phyloP scores from a whole-genome alignment of 2,113 vertebrate species.

The Cyphotilapia sp. region DNA sequence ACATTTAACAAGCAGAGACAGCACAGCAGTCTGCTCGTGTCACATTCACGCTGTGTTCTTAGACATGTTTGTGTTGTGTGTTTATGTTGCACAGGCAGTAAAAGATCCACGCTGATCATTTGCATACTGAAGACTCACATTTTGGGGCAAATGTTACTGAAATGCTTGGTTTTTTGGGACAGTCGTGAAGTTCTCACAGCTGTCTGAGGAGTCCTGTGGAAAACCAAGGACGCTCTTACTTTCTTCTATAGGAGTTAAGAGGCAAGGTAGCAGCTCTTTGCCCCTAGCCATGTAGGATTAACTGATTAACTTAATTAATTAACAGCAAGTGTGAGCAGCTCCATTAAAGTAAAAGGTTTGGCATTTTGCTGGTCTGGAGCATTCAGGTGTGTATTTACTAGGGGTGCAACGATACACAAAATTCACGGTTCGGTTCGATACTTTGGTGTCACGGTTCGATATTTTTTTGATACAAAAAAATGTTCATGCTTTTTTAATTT shows the following conservation, averaged over 20 bases:
- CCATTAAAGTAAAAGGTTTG: neutral
- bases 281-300: neutral
- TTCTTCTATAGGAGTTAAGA: neutral
- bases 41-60: neutral
- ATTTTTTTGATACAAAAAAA: too few species aligned
- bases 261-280: neutral
- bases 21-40: neutral
- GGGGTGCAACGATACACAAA: too few species aligned
- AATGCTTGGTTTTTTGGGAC: neutral
- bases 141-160: neutral
- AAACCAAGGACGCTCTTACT: neutral
- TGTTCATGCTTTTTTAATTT: too few species aligned
- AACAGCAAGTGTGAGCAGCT: neutral
- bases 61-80: neutral
- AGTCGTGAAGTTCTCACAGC: neutral
- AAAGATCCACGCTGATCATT: neutral
- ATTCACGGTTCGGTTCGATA: too few species aligned
- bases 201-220: neutral
- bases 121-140: neutral
- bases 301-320: neutral
- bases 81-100: neutral
- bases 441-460: too few species aligned
- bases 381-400: neutral
- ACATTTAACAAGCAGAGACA: conserved; percentile 35
- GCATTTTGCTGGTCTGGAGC: neutral